These are phyloP conservation scores for Sesamia inferens DNA, from an alignment of 2,888 invertebrate genomes.

Conservation along the genomic window DNA sequence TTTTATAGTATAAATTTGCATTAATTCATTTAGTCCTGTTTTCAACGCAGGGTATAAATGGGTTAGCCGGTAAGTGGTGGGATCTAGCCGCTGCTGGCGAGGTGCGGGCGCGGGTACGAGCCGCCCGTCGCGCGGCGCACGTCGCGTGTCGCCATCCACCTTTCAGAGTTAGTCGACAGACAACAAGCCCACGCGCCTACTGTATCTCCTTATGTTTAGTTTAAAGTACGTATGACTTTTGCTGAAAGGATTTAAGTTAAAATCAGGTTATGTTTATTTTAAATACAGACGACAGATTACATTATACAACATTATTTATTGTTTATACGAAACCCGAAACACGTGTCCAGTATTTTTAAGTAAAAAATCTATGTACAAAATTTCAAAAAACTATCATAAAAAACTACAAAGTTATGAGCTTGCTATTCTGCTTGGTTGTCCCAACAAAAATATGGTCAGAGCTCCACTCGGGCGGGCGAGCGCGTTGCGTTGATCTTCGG, in stretches of 20 bases:
- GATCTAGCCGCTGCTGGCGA: constrained; percentile 74
- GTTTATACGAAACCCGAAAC: too few species aligned
- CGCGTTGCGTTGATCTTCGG: too few species aligned
- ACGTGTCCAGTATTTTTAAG: too few species aligned
- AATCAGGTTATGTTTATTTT: background rate
- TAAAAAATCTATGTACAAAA: too few species aligned
- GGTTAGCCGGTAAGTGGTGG: constrained; percentile 89
- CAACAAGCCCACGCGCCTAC: constrained; percentile 57
- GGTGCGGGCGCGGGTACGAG: constrained; percentile 50
- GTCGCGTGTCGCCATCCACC: constrained; percentile 66
- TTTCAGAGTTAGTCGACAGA: constrained; percentile 66
- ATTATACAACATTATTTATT: too few species aligned
- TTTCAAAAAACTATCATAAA: too few species aligned
- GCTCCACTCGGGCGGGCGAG: too few species aligned
- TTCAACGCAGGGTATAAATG: constrained; percentile 86
- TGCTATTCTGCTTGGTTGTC: too few species aligned
- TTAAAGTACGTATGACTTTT: constrained; percentile 9
- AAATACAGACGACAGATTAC: background rate
- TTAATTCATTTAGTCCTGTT: constrained; percentile 90
- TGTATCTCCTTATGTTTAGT: constrained; percentile 48
- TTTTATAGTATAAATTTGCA: constrained; percentile 90
- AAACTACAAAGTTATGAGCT: too few species aligned
- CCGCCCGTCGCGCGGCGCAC: constrained; percentile 42
- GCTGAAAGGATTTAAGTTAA: background rate
- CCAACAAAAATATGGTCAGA: too few species aligned